Evolutionary conservation across 2,113 vertebrate genomes (phyloP).

Genomic region (Colistium nudipinnis): DNA sequence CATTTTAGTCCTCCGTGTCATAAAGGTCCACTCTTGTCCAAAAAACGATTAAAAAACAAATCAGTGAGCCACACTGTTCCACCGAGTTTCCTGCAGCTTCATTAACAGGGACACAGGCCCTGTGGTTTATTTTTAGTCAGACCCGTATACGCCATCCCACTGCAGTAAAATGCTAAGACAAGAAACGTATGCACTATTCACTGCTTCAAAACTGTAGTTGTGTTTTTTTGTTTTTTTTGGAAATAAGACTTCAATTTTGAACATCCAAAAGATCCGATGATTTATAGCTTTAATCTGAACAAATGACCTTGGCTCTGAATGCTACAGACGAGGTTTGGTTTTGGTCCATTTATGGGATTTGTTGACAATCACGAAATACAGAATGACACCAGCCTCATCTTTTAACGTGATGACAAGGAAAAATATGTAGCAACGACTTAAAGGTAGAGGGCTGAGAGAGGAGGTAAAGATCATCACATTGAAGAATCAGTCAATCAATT

Average conservation of each 20-base stretch:
- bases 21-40: background rate
- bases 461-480: slow-evolving; percentile 40
- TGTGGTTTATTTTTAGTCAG: background rate
- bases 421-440: slow-evolving; percentile 3
- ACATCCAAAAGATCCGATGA: background rate
- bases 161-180: no score
- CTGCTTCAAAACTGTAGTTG: background rate
- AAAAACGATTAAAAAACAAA: background rate
- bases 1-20: background rate
- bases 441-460: slow-evolving; percentile 26
- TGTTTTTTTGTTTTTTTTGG: background rate
- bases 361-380: slow-evolving; percentile 28
- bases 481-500: slow-evolving; percentile 32
- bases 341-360: slow-evolving; percentile 25
- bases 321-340: slow-evolving; percentile 10
- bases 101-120: background rate
- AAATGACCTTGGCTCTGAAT: background rate
- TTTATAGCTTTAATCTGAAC: background rate
- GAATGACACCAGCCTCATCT: slow-evolving; percentile 9
- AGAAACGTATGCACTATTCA: background rate
- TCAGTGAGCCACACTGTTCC: background rate
- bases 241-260: background rate
- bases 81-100: background rate
- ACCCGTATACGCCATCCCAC: background rate
- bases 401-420: slow-evolving; percentile 15